Evolutionary conservation across 2,888 invertebrate species (phyloP), one percentile per base, ranked within the genome.

Genomic region (Deilephila porcellus): DNA sequence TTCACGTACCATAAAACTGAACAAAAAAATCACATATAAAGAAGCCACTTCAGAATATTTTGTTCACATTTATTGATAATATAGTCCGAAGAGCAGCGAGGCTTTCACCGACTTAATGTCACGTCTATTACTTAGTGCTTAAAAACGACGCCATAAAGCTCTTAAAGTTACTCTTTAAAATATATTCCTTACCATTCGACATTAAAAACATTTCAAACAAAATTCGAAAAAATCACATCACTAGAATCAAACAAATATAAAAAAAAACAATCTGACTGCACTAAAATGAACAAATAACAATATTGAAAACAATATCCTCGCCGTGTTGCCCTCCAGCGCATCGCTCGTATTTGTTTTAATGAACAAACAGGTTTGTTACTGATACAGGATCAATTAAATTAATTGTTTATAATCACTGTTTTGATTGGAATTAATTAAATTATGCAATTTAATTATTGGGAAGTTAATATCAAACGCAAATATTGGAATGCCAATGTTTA

Each of bases 321-420:
- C 67, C 4, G 25, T 67, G 67, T 52, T 67, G 67, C 67, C 67
- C 67, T 25, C 14, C 67, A 25, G 67, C 67, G 25, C 45, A 45
- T n/a, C n/a, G n/a, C 14, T 45, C 64, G 64, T 45, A 67, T 67
- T 67, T 67, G 67, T 34, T 63, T 63, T 63, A 63, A 63, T 52
- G 67, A 52, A 52, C 60, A 45, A 64, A 64, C 64, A 45, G 45
- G 17, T 45, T 17, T 20, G 25, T 52, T 56, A 45, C 14, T 34
- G 45, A 67, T 67, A 20, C 67, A 5, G 67, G 20, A 67, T 52
- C 52, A 17, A 67, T 67, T 52, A 56, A 56, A 56, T 56, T 67
- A 45, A 25, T 67, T 67, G 67, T 52, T 64, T 25, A 29, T 45
- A 52, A 32, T 25, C 45, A 67, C 7, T 34, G 45, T 52, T 67